Evolutionary conservation across 2,888 invertebrate genomes (phyloP), one percentile per base, ranked within the genome.

Genomic region (Luperina testacea): DNA sequence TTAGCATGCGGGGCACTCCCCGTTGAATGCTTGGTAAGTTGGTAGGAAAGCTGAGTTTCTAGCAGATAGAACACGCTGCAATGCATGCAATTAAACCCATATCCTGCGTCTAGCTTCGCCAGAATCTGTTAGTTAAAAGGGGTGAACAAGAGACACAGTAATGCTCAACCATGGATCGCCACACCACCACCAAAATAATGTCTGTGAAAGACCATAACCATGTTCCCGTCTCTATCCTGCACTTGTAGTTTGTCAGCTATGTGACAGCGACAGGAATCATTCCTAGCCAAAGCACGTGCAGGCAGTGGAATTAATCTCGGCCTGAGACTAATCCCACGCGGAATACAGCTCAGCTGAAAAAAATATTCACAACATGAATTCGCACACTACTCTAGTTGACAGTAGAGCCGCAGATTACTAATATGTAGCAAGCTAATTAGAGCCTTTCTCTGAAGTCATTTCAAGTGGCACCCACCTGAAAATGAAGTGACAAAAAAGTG

Each of bases 401-500:
- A 71, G 20, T 4, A 42, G 9, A 48, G 9, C 11, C 6, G 1
- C 32, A 32, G 32, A 32, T 32, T 32, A 32, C 32, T 32, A 32
- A 32, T 32, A 32, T 32, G 32, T 32, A 32, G 32, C 32, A 32
- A 32, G 32, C 32, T 32, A 32, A 32, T 32, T 32, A 32, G 9
- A 48, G 9, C 11, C 6, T 17, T 6, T 53, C 38, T 38, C 8
- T 42, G 8, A 48, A 53, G 8, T 67, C n/a, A 59, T n/a, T 42
- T 32, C 11, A 67, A 68, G 45, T 24, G n/a, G 53, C 32, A 42
- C 9, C 13, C 13, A 17, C 5, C 11, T 13, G n/a, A 0, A 73
- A 71, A 17, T 4, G 38, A 75, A 51, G 48, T 68, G 85, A 73
- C 24, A 68, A 84, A 27, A 38, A 13, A 72, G 73, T 87, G 82